Percentiles rank a stretch among this genome's conserved stretches.
Conservation (phyloP, 2,888 invertebrate genomes). For the Phaonia tiefii region DNA sequence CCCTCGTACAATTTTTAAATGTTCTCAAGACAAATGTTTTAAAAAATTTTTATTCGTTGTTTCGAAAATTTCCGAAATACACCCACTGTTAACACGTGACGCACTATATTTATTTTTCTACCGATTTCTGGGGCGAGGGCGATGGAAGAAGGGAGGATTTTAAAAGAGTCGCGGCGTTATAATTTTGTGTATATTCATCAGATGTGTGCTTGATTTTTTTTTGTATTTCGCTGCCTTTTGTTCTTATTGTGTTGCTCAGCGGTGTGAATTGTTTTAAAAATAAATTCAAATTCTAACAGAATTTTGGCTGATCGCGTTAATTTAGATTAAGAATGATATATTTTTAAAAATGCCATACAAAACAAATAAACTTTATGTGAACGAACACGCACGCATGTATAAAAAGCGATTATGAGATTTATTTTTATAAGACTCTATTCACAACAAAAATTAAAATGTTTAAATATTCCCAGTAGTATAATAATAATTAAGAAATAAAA, state of each 20-base stretch:
- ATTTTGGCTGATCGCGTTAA: constrained; percentile 16
- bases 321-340: constrained; percentile 26
- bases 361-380: background rate
- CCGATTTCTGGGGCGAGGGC: too few species aligned
- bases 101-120: constrained; percentile 12
- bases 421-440: constrained; percentile 1
- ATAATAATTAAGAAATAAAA: too few species aligned
- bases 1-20: background rate
- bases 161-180: background rate
- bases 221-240: background rate
- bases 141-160: too few species aligned
- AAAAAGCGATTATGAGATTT: background rate
- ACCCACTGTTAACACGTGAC: constrained; percentile 16
- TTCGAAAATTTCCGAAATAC: constrained; percentile 15
- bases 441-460: too few species aligned
- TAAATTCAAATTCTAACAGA: background rate
- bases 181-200: background rate
- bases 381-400: background rate
- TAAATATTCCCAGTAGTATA: background rate
- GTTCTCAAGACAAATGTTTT: background rate
- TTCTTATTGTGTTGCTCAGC: background rate
- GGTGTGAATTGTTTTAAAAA: constrained; percentile 5
- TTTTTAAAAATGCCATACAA: constrained; percentile 2
- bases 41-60: background rate
- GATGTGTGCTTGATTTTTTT: background rate